Evolutionary conservation across 1,140 invertebrate species (phyloP).

Genomic region (Sinonovacula constricta): DNA sequence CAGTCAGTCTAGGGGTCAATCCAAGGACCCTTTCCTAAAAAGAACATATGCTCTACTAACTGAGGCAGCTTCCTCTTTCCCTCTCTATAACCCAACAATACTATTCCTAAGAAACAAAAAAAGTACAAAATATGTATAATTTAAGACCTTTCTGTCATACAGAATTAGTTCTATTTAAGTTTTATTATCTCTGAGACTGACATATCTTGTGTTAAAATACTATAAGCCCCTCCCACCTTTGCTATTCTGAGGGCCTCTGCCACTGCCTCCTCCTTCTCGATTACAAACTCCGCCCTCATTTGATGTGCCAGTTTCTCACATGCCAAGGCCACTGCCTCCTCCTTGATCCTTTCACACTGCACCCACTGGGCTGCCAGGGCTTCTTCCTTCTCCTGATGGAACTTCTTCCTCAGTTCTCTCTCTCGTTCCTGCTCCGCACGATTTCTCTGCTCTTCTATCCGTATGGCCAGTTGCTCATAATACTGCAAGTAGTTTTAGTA

Average conservation of each 20-base stretch:
- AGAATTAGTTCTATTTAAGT: not conserved
- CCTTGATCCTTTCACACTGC: constrained; percentile 66
- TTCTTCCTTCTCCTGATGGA: constrained; percentile 72
- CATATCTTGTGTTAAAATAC: too few relatives aligned
- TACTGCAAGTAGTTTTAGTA: constrained; percentile 67
- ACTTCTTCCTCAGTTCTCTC: constrained; percentile 69
- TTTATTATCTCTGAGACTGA: too few relatives aligned
- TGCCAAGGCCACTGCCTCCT: constrained; percentile 66
- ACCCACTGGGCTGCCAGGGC: constrained; percentile 70
- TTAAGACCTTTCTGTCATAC: too few relatives aligned
- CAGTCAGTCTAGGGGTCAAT: too few relatives aligned
- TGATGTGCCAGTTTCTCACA: constrained; percentile 61
- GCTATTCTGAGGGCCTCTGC: constrained; percentile 67
- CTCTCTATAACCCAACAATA: too few relatives aligned
- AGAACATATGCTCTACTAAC: too few relatives aligned
- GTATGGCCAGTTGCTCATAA: constrained; percentile 69
- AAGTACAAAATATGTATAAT: too few relatives aligned
- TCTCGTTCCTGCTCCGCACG: constrained; percentile 72
- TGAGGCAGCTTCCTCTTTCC: too few relatives aligned
- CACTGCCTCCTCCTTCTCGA: constrained; percentile 69
- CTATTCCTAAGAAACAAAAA: too few relatives aligned
- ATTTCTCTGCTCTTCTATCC: constrained; percentile 72
- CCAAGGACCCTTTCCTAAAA: too few relatives aligned
- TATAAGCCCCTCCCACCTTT: constrained; percentile 64
- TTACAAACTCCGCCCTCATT: constrained; percentile 63